phyloP scores from a whole-genome alignment of 2,113 vertebrate genomes.

The Thalassoma bifasciatum region DNA sequence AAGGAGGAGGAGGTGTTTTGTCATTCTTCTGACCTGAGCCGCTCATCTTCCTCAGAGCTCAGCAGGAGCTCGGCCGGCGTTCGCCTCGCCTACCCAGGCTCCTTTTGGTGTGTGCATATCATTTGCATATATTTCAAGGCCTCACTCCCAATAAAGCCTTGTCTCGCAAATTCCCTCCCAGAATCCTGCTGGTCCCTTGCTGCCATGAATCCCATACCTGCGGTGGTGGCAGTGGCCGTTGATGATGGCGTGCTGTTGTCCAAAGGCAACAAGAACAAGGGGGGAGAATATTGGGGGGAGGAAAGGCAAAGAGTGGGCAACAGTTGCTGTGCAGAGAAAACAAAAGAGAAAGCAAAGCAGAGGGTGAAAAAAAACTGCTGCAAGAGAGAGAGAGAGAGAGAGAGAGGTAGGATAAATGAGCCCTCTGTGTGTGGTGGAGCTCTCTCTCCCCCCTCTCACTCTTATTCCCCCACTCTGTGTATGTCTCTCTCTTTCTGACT shows the following conservation, averaged over 20 bases:
- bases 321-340: constrained; percentile 87
- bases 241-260: constrained; percentile 73
- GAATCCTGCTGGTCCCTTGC: constrained; percentile 89
- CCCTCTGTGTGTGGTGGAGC: constrained; percentile 80
- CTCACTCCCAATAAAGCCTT: constrained; percentile 94
- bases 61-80: constrained; percentile 69
- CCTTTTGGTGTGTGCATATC: constrained; percentile 88
- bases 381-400: constrained; percentile 26
- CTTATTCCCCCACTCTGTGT: constrained; percentile 36
- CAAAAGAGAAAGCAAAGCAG: constrained; percentile 75
- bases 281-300: constrained; percentile 33
- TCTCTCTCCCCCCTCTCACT: constrained; percentile 81
- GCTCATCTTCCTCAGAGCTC: constrained; percentile 89
- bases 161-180: constrained; percentile 86
- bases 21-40: constrained; percentile 94
- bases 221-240: constrained; percentile 84
- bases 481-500: constrained; percentile 76
- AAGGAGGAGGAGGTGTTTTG: constrained; percentile 89
- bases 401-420: constrained; percentile 82
- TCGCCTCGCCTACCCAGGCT: constrained; percentile 64
- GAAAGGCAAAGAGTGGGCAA: constrained; percentile 74
- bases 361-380: constrained; percentile 41
- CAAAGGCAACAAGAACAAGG: constrained; percentile 71
- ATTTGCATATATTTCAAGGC: constrained; percentile 99
- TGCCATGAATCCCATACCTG: constrained; percentile 90